Conservation (phyloP, 1,140 invertebrate genomes). For the Conopomorpha cramerella region DNA sequence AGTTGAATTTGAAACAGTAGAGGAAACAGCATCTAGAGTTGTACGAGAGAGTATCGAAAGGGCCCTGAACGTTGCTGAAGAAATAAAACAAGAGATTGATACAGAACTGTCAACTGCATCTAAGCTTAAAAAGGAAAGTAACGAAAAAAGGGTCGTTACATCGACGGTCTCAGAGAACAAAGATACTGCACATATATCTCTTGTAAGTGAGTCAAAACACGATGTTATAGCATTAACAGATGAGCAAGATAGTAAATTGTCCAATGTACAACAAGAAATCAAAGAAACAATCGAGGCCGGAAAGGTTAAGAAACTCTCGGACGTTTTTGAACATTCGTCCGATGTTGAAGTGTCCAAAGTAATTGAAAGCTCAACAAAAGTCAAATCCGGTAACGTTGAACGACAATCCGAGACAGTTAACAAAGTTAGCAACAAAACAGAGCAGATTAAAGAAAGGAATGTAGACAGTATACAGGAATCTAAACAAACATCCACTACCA, state of each 20-base stretch:
- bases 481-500: neutral
- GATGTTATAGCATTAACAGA: too few species aligned
- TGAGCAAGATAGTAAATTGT: too few species aligned
- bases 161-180: too few species aligned
- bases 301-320: too few species aligned
- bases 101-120: constrained; percentile 6
- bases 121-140: neutral
- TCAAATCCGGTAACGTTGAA: too few species aligned
- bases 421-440: constrained; percentile 1
- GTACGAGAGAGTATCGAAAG: constrained; percentile 25
- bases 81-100: constrained; percentile 24
- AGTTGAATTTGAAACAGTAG: constrained; percentile 25
- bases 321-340: too few species aligned
- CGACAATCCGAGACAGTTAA: neutral
- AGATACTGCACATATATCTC: too few species aligned
- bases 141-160: constrained; percentile 3
- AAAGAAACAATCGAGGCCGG: neutral
- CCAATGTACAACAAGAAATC: constrained; percentile 3
- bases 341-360: too few species aligned
- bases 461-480: too few species aligned
- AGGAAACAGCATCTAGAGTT: constrained; percentile 20
- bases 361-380: too few species aligned
- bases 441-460: neutral
- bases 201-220: too few species aligned
- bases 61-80: constrained; percentile 16